Base-by-base conservation (phyloP, 92 coral and sea anemone species). In the Epizoanthus rinbou region DNA sequence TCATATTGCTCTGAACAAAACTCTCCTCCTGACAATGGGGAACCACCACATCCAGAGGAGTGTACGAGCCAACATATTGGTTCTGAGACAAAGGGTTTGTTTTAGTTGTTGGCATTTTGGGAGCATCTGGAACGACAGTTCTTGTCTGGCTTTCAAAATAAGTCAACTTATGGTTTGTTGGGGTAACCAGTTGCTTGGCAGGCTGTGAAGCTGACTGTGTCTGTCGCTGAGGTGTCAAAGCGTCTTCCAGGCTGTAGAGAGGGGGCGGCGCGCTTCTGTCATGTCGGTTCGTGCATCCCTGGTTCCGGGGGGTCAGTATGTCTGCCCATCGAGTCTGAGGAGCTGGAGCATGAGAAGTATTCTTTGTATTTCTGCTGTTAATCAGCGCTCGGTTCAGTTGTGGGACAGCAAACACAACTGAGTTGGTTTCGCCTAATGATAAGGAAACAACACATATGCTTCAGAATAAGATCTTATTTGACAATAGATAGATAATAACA, bases 281-380 rank as follows among this genome's bases (percentile, higher is more conserved):
- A 8, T 41, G 56, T 35, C 24, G 25, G 23, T 13, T 37, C 57
- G 17, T 62, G n/a, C 22, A 9, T 13, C 58, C 16, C 24, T 45
- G 59, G 28, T 35, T 33, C 39, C 71, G 57, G 52, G 82, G 82
- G 52, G 82, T 60, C 57, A 78, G 69, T 22, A 78, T 17, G 21
- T 60, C 82, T 60, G 82, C 71, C 82, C 82, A 78, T 56, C 82
- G 45, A 19, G 70, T 0, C 71, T 63, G 70, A 37, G 82, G 59
- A 23, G 43, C 50, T 16, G 43, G 63, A 14, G 58, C 41, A 6
- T 50, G 54, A 50, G 14, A 9, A 11, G 57, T 31, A 14, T 35
- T 78, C 21, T 23, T 43, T 62, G 70, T 50, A 17, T 28, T 67
- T 78, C 39, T 62, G 3, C 35, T 78, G 52, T 33, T 21, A 1